Conservation (phyloP, 2,888 invertebrate genomes). For the Orthosia gothica region DNA sequence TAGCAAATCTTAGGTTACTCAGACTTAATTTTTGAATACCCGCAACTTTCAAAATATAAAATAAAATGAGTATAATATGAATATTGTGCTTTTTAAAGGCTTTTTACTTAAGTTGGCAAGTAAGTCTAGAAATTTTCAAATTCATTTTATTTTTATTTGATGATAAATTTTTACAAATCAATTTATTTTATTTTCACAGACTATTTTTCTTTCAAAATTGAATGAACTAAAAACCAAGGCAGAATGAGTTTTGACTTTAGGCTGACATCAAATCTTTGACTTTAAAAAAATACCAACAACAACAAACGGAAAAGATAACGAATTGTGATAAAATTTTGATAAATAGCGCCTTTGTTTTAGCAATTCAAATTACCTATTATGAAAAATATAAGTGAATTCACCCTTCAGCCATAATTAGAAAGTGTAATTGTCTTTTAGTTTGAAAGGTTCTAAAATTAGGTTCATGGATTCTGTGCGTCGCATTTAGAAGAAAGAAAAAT, state of each 20-base stretch:
- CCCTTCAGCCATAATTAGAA: background rate
- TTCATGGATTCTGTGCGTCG: slow-evolving; percentile 55
- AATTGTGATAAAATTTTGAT: slow-evolving; percentile 13
- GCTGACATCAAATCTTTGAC: background rate
- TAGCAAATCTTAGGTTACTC: slow-evolving; percentile 33
- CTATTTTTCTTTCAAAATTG: slow-evolving; percentile 6
- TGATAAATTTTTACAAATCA: background rate
- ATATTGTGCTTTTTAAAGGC: too few relatives aligned
- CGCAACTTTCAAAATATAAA: slow-evolving; percentile 56
- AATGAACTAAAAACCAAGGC: slow-evolving; percentile 40
- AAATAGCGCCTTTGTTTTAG: slow-evolving; percentile 8
- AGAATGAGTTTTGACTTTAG: slow-evolving; percentile 16
- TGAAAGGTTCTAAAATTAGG: slow-evolving; percentile 65
- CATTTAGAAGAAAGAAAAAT: slow-evolving; percentile 73
- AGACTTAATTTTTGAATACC: slow-evolving; percentile 71
- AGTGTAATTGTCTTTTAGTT: background rate
- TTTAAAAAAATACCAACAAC: slow-evolving; percentile 61
- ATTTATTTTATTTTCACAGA: background rate
- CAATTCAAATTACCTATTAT: background rate
- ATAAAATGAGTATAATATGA: background rate
- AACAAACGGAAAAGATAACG: slow-evolving; percentile 55
- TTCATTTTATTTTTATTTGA: background rate
- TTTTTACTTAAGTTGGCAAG: background rate
- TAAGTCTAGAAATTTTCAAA: background rate
- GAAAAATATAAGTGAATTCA: slow-evolving; percentile 4